Evolutionary conservation across 2,113 vertebrate species (phyloP), one percentile per base, ranked within the genome.

Genomic region (Sminthopsis crassicaudata): DNA sequence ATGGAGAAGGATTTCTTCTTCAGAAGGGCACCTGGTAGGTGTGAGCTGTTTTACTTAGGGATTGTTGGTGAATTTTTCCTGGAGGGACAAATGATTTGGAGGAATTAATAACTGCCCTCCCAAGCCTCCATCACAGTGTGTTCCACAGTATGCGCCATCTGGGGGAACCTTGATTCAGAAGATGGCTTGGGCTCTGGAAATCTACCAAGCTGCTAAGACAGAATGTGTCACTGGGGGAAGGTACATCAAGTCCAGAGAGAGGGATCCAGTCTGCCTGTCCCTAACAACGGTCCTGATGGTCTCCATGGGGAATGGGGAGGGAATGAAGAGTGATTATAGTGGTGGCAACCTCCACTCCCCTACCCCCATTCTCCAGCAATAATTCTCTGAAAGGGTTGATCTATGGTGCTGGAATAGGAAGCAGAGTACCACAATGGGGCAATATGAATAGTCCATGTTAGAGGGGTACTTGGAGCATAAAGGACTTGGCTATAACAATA

Each of bases 221-320:
- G 96, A 97, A 94, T 93, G 95, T 97, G 96, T 97, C 96, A 96
- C 97, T 76, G 93, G 8, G 96, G 95, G 97, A 94, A 93, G 9
- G 96, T 92, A 96, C 97, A 84, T 54, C 0, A 36, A 19, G 95
- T 97, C 95, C 95, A 97, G 94, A 93, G 51, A 89, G 89, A 95
- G 42, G 90, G 96, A 92, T 91, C 90, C 97, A 90, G 91, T 54
- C 93, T 84, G 76, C 95, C 84, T 95, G 90, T 90, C 84, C 95
- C 91, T 50, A 92, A 57, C 95, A 67, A 51, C 26, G 91, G 60
- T 51, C 93, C 97, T 96, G 97, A 91, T 94, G 48, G 54, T 98
- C 96, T 97, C 97, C 97, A 97, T 98, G 97, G 97, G 97, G 97
- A 97, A 90, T 91, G 67, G 90, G 67, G 92, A 14, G 95, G 27